These are phyloP conservation scores for Philaethria dido DNA, from an alignment of 2,888 invertebrate species.

Conservation along the genomic window DNA sequence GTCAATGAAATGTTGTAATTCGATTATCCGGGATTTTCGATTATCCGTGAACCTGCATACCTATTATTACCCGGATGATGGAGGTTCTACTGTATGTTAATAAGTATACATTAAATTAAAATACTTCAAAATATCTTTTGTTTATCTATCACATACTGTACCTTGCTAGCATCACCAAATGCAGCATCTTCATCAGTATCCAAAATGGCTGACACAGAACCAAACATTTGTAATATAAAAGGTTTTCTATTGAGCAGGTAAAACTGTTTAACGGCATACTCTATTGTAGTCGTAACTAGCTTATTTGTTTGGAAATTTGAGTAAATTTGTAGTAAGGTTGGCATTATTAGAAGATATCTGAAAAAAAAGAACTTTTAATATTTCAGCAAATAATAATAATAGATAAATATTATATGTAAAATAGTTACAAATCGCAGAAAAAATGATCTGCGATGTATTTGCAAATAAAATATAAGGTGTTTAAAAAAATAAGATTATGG, in stretches of 20 bases:
- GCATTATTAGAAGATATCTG: conserved; percentile 98
- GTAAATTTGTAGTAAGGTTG: conserved; percentile 97
- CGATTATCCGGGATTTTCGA: too few relatives aligned
- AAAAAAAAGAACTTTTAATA: conserved; percentile 41
- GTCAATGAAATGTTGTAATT: too few relatives aligned
- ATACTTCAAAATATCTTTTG: not conserved
- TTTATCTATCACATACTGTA: conserved; percentile 56
- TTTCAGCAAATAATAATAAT: not conserved
- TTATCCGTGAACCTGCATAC: too few relatives aligned
- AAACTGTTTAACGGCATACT: conserved; percentile 99
- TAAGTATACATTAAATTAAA: too few relatives aligned
- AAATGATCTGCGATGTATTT: too few relatives aligned
- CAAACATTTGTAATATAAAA: conserved; percentile 99
- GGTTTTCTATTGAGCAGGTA: conserved; percentile 99
- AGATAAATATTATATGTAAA: not conserved
- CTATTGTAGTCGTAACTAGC: conserved; percentile 96
- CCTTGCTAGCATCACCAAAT: conserved; percentile 96
- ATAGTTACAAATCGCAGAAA: too few relatives aligned
- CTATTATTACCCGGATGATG: too few relatives aligned
- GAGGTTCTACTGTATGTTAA: too few relatives aligned
- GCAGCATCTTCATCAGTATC: conserved; percentile 95
- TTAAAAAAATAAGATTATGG: too few relatives aligned
- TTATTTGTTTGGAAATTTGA: conserved; percentile 99
- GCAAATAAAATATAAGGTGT: not conserved
- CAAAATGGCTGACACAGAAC: conserved; percentile 97